These are phyloP conservation scores for Enteromius anoplus DNA, from an alignment of 2,797 vertebrate species.

Conservation along the genomic window DNA sequence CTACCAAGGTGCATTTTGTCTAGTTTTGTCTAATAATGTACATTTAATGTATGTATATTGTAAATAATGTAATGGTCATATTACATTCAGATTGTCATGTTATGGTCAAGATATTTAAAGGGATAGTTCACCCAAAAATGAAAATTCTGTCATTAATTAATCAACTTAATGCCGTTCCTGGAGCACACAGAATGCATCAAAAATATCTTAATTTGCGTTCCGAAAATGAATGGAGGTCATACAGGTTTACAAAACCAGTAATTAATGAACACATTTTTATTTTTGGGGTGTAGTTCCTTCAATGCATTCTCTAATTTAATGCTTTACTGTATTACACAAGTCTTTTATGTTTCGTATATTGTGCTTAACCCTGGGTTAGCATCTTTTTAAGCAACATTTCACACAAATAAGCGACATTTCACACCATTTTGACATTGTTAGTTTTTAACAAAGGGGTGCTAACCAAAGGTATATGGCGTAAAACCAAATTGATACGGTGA, in stretches of 20 bases:
- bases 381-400: conserved; percentile 16
- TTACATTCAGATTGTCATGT: not conserved
- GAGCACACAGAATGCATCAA: too few species aligned
- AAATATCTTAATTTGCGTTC: too few species aligned
- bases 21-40: not conserved
- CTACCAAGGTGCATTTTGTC: not conserved
- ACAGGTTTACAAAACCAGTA: too few species aligned
- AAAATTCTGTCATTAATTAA: too few species aligned
- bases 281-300: too few species aligned
- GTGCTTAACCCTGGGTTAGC: not conserved
- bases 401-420: not conserved
- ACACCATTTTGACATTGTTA: not conserved
- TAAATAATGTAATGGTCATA: not conserved
- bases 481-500: not conserved
- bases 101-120: not conserved
- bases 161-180: too few species aligned
- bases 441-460: not conserved
- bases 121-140: too few species aligned
- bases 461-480: not conserved
- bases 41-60: not conserved
- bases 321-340: not conserved
- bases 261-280: too few species aligned
- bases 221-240: too few species aligned
- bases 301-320: not conserved
- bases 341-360: not conserved